phyloP scores from a whole-genome alignment of 2,797 vertebrate genomes.

The Ceyx erithaca region DNA sequence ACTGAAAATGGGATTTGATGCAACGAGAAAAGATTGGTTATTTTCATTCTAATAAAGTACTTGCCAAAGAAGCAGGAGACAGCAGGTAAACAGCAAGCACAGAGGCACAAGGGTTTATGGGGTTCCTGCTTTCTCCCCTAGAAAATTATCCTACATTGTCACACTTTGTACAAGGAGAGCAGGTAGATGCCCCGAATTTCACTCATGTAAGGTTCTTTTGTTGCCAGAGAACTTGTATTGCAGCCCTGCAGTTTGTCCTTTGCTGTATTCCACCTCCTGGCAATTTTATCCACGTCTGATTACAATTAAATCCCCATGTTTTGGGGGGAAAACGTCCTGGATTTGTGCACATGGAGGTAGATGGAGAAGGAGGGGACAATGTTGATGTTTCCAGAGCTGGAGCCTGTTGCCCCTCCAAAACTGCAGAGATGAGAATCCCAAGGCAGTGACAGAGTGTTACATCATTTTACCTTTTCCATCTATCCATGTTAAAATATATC shows the following conservation, averaged over 20 bases:
- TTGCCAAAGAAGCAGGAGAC: slow-evolving; percentile 48
- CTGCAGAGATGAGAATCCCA: neutral
- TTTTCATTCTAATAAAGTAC: slow-evolving; percentile 69
- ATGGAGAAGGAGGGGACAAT: neutral
- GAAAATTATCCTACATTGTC: neutral
- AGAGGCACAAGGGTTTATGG: neutral
- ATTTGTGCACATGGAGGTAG: neutral
- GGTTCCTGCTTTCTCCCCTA: neutral
- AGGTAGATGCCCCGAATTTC: neutral
- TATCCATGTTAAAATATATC: neutral
- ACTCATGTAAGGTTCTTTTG: neutral
- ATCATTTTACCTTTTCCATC: neutral
- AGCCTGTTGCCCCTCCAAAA: neutral
- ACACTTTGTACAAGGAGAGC: neutral
- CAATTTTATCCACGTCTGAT: fast-evolving
- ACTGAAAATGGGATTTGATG: slow-evolving; percentile 76
- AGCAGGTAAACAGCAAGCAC: slow-evolving; percentile 45
- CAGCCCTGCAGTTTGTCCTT: neutral
- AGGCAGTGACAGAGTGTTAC: neutral
- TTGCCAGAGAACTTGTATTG: neutral
- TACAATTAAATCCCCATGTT: fast-evolving
- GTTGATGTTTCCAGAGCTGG: neutral
- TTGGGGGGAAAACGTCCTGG: fast-evolving
- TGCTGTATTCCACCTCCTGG: neutral
- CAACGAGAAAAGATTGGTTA: slow-evolving; percentile 67